phyloP scores from a whole-genome alignment of 2,797 vertebrate genomes.

The Acestrorhynchus altus region DNA sequence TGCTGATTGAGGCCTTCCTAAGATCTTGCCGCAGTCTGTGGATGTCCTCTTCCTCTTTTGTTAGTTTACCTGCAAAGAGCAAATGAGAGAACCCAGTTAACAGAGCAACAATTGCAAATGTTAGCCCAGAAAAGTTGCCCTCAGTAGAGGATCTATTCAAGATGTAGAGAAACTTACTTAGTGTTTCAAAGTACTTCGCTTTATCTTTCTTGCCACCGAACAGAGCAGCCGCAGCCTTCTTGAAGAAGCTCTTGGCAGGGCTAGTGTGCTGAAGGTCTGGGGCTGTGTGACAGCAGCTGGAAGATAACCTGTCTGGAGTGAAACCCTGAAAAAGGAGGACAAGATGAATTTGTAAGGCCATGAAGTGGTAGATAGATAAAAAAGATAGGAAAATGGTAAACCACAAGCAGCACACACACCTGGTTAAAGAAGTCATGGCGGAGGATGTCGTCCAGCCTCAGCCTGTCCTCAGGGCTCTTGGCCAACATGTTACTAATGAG shows the following conservation, averaged over 20 bases:
- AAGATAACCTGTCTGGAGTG: conserved; percentile 84
- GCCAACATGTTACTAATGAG: conserved; percentile 87
- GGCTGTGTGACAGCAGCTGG: conserved; percentile 84
- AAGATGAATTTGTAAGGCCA: neutral
- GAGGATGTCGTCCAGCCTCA: conserved; percentile 84
- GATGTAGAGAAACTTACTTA: conserved; percentile 74
- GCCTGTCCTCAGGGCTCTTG: conserved; percentile 84
- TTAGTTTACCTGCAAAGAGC: conserved; percentile 71
- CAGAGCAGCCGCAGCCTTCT: conserved; percentile 87
- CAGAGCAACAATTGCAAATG: neutral
- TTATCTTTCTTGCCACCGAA: conserved; percentile 90
- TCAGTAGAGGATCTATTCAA: neutral
- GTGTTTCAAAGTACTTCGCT: conserved; percentile 83
- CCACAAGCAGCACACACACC: conserved; percentile 63
- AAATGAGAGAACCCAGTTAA: neutral
- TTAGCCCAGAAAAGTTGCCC: neutral
- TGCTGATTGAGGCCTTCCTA: conserved; percentile 82
- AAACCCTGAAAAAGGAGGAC: conserved; percentile 76
- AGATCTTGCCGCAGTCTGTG: conserved; percentile 86
- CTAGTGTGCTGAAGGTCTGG: conserved; percentile 88
- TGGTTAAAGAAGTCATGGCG: conserved; percentile 86
- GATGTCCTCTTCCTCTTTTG: conserved; percentile 88
- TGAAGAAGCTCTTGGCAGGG: conserved; percentile 88
- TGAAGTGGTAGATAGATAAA: neutral
- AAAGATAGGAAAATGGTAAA: no score